Evolutionary conservation across 2,888 invertebrate species (phyloP).

Genomic region (Psylliodes chrysocephalus): DNA sequence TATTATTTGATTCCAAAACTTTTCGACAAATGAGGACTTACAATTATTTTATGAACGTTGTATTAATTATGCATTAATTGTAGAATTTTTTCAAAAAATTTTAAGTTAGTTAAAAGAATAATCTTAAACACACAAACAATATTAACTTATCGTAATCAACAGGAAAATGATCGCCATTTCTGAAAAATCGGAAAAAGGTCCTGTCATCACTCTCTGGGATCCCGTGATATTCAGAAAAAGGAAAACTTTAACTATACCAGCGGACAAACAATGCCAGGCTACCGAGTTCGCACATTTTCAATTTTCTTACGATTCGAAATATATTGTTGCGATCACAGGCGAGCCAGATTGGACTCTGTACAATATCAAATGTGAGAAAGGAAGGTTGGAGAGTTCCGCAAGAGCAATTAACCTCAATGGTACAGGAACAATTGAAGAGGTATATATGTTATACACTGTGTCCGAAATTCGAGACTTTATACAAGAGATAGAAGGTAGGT

Average conservation of each 20-base stretch:
- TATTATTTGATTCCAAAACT: no score
- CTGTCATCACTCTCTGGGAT: constrained; percentile 78
- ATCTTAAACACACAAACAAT: no score
- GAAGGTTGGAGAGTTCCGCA: constrained; percentile 79
- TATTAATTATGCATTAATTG: no score
- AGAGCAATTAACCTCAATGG: constrained; percentile 79
- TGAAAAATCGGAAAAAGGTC: constrained; percentile 65
- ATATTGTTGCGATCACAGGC: constrained; percentile 81
- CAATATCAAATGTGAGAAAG: constrained; percentile 85
- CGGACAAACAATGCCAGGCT: constrained; percentile 52
- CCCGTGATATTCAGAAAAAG: constrained; percentile 75
- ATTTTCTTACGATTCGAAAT: constrained; percentile 86
- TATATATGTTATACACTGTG: no score
- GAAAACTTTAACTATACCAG: constrained; percentile 69
- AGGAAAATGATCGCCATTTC: constrained; percentile 73
- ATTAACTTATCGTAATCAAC: no score
- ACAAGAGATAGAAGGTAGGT: no score
- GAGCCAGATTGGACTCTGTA: constrained; percentile 86
- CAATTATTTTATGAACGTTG: no score
- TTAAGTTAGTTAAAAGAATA: no score
- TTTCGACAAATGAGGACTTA: no score
- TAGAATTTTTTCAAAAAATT: no score
- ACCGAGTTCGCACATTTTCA: constrained; percentile 71
- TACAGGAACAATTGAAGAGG: constrained; percentile 73
- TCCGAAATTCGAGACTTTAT: no score